Conservation (phyloP, 2,113 vertebrate genomes). For the Actenoides lindsayi region DNA sequence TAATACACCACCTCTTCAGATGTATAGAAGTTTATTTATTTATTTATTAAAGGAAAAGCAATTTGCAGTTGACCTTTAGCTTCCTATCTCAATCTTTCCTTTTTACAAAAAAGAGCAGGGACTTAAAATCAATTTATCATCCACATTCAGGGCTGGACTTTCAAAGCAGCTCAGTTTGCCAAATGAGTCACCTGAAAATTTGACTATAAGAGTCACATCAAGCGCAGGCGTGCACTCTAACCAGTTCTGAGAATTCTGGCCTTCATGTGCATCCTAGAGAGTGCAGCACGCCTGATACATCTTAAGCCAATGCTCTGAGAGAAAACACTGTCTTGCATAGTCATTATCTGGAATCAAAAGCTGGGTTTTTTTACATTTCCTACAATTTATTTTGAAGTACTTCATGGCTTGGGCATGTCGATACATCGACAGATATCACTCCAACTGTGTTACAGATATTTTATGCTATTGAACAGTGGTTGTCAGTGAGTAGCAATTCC, state of each 20-base stretch:
- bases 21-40: not conserved
- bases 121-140: not conserved
- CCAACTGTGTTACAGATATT: constrained; percentile 14
- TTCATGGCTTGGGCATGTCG: not conserved
- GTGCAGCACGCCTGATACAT: accelerated
- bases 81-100: not conserved
- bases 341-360: not conserved
- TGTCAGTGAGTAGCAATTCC: not conserved
- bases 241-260: not conserved
- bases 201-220: not conserved
- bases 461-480: not conserved
- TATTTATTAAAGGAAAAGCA: not conserved
- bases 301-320: not conserved
- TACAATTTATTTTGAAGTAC: not conserved
- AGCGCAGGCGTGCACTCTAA: not conserved
- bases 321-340: not conserved
- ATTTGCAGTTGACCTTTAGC: not conserved
- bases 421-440: not conserved
- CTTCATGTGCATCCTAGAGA: not conserved
- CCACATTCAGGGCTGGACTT: not conserved
- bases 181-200: not conserved
- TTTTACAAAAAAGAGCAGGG: not conserved
- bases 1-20: not conserved
- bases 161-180: not conserved
- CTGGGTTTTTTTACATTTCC: not conserved